Evolutionary conservation across 2,888 invertebrate genomes (phyloP).

Genomic region (Itoplectis maculator): DNA sequence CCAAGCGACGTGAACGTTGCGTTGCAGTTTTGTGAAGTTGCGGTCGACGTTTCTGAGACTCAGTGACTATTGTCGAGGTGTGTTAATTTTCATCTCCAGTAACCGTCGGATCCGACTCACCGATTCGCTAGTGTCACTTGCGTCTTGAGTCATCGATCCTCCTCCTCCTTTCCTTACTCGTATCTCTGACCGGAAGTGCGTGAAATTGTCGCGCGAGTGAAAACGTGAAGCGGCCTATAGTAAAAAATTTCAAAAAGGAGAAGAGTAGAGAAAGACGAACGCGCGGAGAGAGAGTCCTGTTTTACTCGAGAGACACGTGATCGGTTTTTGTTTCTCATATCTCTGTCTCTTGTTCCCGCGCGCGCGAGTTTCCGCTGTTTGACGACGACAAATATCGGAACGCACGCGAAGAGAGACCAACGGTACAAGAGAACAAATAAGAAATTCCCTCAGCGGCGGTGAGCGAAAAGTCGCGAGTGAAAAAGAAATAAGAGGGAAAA

Average conservation of each 20-base stretch:
- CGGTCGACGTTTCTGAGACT: background rate
- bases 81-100: too few relatives aligned
- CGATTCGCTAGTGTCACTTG: background rate
- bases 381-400: slow-evolving; percentile 65
- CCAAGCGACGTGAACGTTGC: background rate
- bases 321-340: slow-evolving; percentile 35
- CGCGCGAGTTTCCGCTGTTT: slow-evolving; percentile 49
- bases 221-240: background rate
- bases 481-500: slow-evolving; percentile 1
- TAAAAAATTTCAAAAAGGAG: slow-evolving; percentile 9
- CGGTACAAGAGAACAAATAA: background rate
- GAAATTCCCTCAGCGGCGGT: slow-evolving; percentile 3
- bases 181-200: slow-evolving; percentile 61
- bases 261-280: slow-evolving; percentile 11
- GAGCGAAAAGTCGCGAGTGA: slow-evolving; percentile 43
- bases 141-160: slow-evolving; percentile 44
- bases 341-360: background rate
- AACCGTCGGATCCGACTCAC: too few relatives aligned
- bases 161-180: too few relatives aligned
- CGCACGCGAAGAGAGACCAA: slow-evolving; percentile 40
- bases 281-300: slow-evolving; percentile 40
- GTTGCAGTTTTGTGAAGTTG: background rate
- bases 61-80: too few relatives aligned
- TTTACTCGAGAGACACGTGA: slow-evolving; percentile 47
- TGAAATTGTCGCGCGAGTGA: slow-evolving; percentile 42